Evolutionary conservation across 2,113 vertebrate genomes (phyloP).

Genomic region (Ciconia maguari): DNA sequence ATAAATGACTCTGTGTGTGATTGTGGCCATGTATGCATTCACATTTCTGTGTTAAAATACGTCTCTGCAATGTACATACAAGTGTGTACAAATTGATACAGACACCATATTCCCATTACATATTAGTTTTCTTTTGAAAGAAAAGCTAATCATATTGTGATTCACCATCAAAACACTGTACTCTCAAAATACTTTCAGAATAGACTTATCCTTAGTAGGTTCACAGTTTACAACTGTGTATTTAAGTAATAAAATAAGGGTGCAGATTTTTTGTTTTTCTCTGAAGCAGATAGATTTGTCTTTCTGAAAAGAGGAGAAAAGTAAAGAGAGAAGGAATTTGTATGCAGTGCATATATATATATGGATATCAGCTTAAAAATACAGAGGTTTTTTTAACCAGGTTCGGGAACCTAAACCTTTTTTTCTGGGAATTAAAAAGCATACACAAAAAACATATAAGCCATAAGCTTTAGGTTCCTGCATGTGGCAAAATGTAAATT

Average conservation of each 20-base stretch:
- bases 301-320: neutral
- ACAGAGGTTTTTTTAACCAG: neutral
- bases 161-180: neutral
- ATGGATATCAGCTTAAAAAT: neutral
- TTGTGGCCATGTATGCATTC: neutral
- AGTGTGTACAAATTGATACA: neutral
- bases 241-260: neutral
- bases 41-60: neutral
- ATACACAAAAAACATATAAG: neutral
- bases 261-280: neutral
- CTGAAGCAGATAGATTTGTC: neutral
- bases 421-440: neutral
- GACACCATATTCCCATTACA: neutral
- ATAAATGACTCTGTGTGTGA: neutral
- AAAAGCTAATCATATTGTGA: neutral
- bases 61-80: neutral
- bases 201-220: neutral
- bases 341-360: neutral
- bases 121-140: neutral
- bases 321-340: neutral
- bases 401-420: neutral
- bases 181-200: neutral
- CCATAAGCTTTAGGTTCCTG: neutral
- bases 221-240: neutral
- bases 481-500: neutral